Percentiles rank a stretch among this genome's conserved stretches.
phyloP scores from a whole-genome alignment of 2,113 vertebrate genomes.

The Vulpes lagopus region DNA sequence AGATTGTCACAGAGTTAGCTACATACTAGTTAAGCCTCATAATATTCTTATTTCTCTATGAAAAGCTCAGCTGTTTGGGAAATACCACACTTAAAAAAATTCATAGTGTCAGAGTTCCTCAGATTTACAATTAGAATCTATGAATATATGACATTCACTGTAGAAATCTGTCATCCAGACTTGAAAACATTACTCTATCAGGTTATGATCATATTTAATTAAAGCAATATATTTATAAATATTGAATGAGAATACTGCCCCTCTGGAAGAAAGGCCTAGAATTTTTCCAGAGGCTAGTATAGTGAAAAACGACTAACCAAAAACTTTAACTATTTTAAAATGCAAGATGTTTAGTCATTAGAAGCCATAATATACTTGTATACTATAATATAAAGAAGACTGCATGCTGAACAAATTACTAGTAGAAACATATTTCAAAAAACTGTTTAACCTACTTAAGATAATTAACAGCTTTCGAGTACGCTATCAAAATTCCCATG shows the following conservation, averaged over 20 bases:
- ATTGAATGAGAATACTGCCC: neutral
- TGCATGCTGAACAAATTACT: slow-evolving; percentile 65
- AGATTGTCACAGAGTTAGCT: neutral
- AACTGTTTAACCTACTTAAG: slow-evolving; percentile 77
- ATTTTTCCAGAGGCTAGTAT: neutral
- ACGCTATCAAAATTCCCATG: slow-evolving; percentile 49
- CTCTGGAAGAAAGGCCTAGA: neutral
- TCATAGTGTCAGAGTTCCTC: neutral
- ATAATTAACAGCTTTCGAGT: slow-evolving; percentile 78
- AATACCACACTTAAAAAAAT: neutral
- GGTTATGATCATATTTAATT: neutral
- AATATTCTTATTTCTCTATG: neutral
- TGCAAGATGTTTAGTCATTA: slow-evolving; percentile 1
- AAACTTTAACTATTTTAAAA: slow-evolving; percentile 35
- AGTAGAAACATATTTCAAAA: slow-evolving; percentile 68
- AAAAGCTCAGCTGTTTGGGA: neutral
- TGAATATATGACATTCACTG: too few relatives aligned
- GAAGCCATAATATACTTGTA: neutral
- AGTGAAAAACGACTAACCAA: neutral
- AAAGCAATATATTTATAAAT: neutral
- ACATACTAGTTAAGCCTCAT: neutral
- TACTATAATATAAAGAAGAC: slow-evolving; percentile 38
- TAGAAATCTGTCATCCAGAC: neutral
- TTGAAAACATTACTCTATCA: neutral
- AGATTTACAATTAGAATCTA: neutral